Base-by-base conservation (phyloP, 2,888 invertebrate species). In the Patella depressa region DNA sequence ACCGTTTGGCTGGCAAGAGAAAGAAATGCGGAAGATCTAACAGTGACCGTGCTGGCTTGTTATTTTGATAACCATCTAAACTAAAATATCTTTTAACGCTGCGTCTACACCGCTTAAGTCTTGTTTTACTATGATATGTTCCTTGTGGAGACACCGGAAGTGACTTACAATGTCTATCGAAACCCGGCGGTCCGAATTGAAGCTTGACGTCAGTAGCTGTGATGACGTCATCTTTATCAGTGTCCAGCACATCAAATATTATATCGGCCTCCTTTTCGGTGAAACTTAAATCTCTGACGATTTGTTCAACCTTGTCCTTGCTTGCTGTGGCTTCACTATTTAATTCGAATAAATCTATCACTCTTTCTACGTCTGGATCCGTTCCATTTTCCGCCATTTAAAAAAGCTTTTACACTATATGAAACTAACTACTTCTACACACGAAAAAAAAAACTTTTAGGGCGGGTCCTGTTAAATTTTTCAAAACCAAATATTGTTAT, bases 221-320 rank as follows among this genome's bases (percentile, higher is more conserved):
- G 34, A 88, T 84, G 17, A 83, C 76, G n/a, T 86, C 88, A 72
- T 88, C 87, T n/a, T 84, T 84, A 72, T 87, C 85, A 59, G 82
- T 84, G 74, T 88, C 88, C 24, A 88, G 76, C 17, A 86, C 86
- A 3, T 79, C 72, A 76, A 88, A 88, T 34, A 88, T 84, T 24
- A 86, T 85, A 53, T 88, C 87, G 53, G 86, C 77, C 65, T 88
- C 88, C 11, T 85, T 79, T 1, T 82, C 78, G 11, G 85, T 82
- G 12, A 88, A 80, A 76, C 85, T 84, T 53, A 88, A 74, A 59
- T 83, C 82, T 24, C 77, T 77, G 9, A 84, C 83, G 3, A 87
- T 79, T 34, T 82, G 83, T 11, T 78, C 54, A 53, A 88, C 77
- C 0, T 83, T 80, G 15, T 82, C 80, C 53, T 81, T 87, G 7